Base-by-base conservation (phyloP, 2,797 vertebrate species). In the Sparidentex hasta region DNA sequence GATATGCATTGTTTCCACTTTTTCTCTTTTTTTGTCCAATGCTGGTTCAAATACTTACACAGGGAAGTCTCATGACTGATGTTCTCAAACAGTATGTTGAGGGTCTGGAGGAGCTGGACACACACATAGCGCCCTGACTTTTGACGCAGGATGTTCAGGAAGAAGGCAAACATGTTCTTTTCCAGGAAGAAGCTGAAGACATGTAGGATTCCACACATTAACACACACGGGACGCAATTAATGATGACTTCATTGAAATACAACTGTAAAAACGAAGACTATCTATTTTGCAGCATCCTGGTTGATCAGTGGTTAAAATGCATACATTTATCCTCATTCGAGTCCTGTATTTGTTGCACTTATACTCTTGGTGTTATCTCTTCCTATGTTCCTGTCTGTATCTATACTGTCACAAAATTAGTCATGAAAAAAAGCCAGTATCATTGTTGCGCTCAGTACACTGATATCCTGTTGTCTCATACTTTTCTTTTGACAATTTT, bases 141-240 rank as follows among this genome's bases (percentile, higher is more conserved):
- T 94, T 99, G 98, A 5, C 97, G 96, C 51, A 99, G 92, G 87
- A 99, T 99, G 94, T 99, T 99, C 92, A 99, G 89, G 93, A 99
- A 99, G 95, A 99, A 99, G 58, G 97, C 98, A 90, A 99, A 98
- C 98, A 99, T 99, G 88, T 99, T 99, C 95, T 99, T 99, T 94
- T 99, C 98, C 94, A 99, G 92, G 93, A 99, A 99, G 94, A 99
- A 99, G 91, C 98, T 99, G 87, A 52, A 69, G 23, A 77, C 48
- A 74, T 0, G 29, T 4, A 74, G 2, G 18, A 73, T 29, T 17
- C 55, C 0, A 67, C 25, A 75, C 27, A 84, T 1, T 64, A 33
- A 61, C 14, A 64, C 27, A 64, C 2, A 43, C 11, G 55, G 13
- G 51, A 25, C 27, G 16, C 12, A 57, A 14, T 63, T 69, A 20